phyloP scores from a whole-genome alignment of 2,888 invertebrate species.

The Euzetes globulus region DNA sequence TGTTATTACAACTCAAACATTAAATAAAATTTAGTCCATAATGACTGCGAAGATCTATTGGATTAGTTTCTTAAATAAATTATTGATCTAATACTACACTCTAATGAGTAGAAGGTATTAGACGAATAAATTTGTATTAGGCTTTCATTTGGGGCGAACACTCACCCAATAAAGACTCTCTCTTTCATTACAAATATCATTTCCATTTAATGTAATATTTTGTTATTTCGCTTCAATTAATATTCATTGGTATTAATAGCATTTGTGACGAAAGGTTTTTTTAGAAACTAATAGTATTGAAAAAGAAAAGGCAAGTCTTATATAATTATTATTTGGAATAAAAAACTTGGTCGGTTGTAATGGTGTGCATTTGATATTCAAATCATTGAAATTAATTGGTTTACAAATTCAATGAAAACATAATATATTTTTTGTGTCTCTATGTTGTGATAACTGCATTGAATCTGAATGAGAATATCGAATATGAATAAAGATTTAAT shows the following conservation, averaged over 20 bases:
- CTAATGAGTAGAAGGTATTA: not conserved
- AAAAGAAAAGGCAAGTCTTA: no score
- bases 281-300: no score
- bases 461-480: no score
- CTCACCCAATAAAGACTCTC: not conserved
- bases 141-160: not conserved
- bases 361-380: not conserved
- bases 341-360: not conserved
- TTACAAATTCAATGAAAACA: no score
- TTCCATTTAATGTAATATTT: not conserved
- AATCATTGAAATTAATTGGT: no score
- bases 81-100: not conserved
- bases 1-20: constrained; percentile 20
- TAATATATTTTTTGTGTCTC: no score
- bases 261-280: no score
- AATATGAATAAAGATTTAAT: no score
- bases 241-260: not conserved
- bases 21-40: constrained; percentile 19
- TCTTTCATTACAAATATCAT: not conserved
- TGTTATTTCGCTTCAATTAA: not conserved
- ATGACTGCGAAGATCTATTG: not conserved
- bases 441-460: no score
- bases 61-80: constrained; percentile 13
- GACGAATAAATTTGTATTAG: no score
- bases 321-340: not conserved